phyloP scores from a whole-genome alignment of 2,888 invertebrate species.

The Laothoe populi region DNA sequence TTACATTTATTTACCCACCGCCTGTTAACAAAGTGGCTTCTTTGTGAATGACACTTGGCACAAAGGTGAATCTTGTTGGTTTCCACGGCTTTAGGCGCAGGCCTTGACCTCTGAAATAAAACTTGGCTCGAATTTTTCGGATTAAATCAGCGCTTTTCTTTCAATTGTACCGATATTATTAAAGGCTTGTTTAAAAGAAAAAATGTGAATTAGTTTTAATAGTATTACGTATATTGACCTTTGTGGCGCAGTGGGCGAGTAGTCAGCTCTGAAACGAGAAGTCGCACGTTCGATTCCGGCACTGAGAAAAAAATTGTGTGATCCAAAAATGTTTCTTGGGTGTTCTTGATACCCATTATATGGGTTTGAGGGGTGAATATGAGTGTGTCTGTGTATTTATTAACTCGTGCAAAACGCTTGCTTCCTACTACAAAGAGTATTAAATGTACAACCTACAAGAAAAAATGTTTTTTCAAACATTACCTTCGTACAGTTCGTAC shows the following conservation, averaged over 20 bases:
- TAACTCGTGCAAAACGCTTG: no score
- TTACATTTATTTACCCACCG: background rate
- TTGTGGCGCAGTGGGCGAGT: no score
- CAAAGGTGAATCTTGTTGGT: constrained; percentile 41
- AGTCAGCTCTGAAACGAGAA: no score
- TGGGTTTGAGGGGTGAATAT: no score
- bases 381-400: no score
- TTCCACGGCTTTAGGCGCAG: constrained; percentile 42
- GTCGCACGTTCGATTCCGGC: no score
- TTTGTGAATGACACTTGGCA: constrained; percentile 40
- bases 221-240: background rate
- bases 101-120: constrained; percentile 37
- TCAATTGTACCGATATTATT: constrained; percentile 12
- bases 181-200: background rate
- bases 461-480: background rate
- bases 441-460: background rate
- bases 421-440: background rate
- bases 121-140: constrained; percentile 4
- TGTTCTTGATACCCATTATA: no score
- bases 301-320: no score
- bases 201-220: background rate
- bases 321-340: no score
- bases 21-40: background rate
- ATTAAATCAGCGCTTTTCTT: constrained; percentile 4
- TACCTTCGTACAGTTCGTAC: background rate